Evolutionary conservation across 2,888 invertebrate species (phyloP).

Genomic region (Plagodis pulveraria): DNA sequence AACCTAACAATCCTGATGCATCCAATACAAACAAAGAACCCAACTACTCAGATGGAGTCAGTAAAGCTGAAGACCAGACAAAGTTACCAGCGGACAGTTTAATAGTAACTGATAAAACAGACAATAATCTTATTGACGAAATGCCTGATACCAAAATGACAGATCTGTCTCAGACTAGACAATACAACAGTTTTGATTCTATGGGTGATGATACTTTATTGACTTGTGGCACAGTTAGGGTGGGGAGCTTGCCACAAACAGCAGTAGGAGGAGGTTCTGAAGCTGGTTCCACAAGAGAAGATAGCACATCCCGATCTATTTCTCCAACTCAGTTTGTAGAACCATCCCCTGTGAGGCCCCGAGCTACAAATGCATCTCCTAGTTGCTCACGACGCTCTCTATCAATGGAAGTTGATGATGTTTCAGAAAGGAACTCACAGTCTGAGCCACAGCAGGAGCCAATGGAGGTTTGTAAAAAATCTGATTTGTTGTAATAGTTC

Average conservation of each 20-base stretch:
- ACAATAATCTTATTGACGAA: slow-evolving; percentile 77
- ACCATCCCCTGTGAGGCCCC: slow-evolving; percentile 70
- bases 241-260: slow-evolving; percentile 68
- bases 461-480: slow-evolving; percentile 68
- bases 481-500: neutral
- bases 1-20: slow-evolving; percentile 63
- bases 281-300: slow-evolving; percentile 67
- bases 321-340: slow-evolving; percentile 79
- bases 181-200: slow-evolving; percentile 79
- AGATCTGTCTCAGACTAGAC: slow-evolving; percentile 78
- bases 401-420: slow-evolving; percentile 81
- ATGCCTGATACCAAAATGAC: slow-evolving; percentile 83
- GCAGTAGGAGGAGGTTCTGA: slow-evolving; percentile 64
- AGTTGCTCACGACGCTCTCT: slow-evolving; percentile 77
- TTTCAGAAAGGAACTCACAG: slow-evolving; percentile 75
- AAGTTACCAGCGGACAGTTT: slow-evolving; percentile 76
- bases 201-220: slow-evolving; percentile 78
- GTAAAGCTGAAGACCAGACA: slow-evolving; percentile 67
- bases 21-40: slow-evolving; percentile 70
- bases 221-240: slow-evolving; percentile 77
- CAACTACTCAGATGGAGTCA: slow-evolving; percentile 67
- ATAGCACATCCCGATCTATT: slow-evolving; percentile 76
- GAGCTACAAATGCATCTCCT: slow-evolving; percentile 70
- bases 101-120: slow-evolving; percentile 80
- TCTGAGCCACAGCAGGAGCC: slow-evolving; percentile 72